These are phyloP conservation scores for Ophion obscuratus DNA, from an alignment of 2,888 invertebrate species.

Conservation along the genomic window DNA sequence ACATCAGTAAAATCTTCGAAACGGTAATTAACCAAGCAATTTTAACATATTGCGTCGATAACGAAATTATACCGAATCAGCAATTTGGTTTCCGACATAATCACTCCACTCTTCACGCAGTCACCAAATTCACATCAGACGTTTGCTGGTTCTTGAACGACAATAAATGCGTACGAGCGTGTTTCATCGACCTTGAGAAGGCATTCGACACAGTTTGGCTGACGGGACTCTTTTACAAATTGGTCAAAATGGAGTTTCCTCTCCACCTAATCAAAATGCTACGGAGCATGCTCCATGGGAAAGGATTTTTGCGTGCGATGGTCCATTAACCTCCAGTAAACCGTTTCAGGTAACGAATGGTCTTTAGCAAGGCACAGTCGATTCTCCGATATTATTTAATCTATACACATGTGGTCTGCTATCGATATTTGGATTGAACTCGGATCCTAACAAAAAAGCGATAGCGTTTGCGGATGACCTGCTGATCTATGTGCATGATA, in stretches of 20 bases:
- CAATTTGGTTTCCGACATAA: constrained; percentile 72
- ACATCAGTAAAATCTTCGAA: constrained; percentile 73
- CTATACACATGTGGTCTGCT: constrained; percentile 53
- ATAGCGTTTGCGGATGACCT: constrained; percentile 22
- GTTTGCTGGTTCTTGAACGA: constrained; percentile 50
- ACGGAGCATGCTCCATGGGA: no score
- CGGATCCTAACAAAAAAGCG: neutral
- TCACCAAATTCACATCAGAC: constrained; percentile 56
- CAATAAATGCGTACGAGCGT: constrained; percentile 53
- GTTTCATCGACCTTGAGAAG: constrained; percentile 61
- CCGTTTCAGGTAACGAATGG: constrained; percentile 52
- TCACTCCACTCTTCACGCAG: constrained; percentile 63
- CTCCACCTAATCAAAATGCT: no score
- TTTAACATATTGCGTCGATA: constrained; percentile 12
- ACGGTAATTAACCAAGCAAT: constrained; percentile 64
- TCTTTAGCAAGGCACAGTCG: constrained; percentile 66
- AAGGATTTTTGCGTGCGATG: no score
- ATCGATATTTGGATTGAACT: constrained; percentile 44
- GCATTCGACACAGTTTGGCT: constrained; percentile 67
- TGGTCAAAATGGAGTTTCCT: no score
- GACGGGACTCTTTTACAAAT: constrained; percentile 45
- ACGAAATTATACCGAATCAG: constrained; percentile 65
- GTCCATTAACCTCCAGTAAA: no score
- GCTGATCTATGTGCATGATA: constrained; percentile 17
- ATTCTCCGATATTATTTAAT: constrained; percentile 60